Percentiles rank a stretch among this genome's conserved stretches.
Conservation (phyloP, 2,113 vertebrate species). For the Lophura nycthemera region DNA sequence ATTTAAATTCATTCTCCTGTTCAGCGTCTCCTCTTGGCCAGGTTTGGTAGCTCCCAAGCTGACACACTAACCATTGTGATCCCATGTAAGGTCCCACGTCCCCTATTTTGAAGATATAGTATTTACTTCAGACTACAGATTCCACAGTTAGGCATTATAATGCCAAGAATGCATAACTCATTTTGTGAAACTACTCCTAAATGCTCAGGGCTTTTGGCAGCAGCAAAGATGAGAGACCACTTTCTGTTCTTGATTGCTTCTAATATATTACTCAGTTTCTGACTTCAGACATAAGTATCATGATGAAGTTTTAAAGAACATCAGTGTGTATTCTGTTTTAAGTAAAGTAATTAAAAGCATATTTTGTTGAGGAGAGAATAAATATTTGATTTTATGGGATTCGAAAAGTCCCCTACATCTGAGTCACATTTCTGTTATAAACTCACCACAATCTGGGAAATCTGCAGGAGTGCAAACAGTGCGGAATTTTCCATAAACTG, state of each 20-base stretch:
- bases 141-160: background rate
- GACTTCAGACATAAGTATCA: background rate
- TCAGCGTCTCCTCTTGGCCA: background rate
- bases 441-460: background rate
- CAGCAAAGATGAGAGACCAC: background rate
- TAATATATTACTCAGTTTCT: background rate
- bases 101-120: background rate
- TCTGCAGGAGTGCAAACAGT: background rate
- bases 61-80: background rate
- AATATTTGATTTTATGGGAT: background rate
- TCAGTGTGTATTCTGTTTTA: background rate
- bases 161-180: background rate
- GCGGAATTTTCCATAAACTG: background rate
- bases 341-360: background rate
- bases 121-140: background rate
- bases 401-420: background rate
- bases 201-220: background rate
- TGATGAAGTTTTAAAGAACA: background rate
- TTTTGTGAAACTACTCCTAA: background rate
- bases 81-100: background rate
- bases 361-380: background rate
- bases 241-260: background rate
- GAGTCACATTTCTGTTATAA: constrained; percentile 17
- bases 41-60: background rate
- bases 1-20: background rate